These are phyloP conservation scores for Odontomyia ornata DNA, from an alignment of 2,888 invertebrate genomes.

Conservation along the genomic window DNA sequence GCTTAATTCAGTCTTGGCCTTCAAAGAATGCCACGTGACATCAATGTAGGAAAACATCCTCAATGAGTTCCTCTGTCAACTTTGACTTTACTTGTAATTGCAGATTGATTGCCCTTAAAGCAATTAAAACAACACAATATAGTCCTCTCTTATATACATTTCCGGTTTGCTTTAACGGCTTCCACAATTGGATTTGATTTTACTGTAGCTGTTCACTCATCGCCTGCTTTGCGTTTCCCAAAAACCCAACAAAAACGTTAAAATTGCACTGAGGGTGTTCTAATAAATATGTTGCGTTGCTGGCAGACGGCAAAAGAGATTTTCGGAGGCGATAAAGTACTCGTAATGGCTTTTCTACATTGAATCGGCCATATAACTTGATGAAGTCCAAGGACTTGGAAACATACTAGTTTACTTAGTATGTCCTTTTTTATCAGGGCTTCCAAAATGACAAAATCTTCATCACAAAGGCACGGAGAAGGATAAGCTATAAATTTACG, in stretches of 20 bases:
- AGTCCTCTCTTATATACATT: no score
- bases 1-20: no score
- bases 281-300: slow-evolving; percentile 8
- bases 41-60: no score
- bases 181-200: not conserved
- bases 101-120: not conserved
- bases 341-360: slow-evolving; percentile 17
- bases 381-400: not conserved
- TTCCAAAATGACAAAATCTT: not conserved
- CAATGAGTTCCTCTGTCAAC: no score
- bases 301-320: slow-evolving; percentile 18
- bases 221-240: not conserved
- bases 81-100: not conserved
- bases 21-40: no score
- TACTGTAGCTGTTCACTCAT: not conserved
- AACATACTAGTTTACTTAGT: not conserved
- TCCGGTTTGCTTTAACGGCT: no score
- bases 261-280: not conserved
- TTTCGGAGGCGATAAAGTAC: slow-evolving; percentile 18
- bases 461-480: not conserved
- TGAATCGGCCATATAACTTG: not conserved
- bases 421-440: not conserved
- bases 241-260: not conserved
- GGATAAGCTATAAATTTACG: no score
- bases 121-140: not conserved